Conservation (phyloP, 30 jellyfish, hydroid and myxozoan genomes). For the Sanderia malayensis region DNA sequence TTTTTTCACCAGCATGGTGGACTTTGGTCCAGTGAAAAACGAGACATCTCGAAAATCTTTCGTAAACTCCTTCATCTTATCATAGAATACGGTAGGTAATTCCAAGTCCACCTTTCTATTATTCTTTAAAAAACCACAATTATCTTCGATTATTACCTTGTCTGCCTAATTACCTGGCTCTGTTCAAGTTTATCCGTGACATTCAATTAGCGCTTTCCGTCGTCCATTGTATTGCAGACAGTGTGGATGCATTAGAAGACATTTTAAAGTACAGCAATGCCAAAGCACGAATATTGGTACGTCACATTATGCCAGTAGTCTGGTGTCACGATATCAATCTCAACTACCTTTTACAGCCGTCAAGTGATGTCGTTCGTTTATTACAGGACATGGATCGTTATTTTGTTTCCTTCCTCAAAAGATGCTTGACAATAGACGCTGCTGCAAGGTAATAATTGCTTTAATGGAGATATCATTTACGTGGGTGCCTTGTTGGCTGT, state of each 20-base stretch:
- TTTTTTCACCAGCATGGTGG: slow-evolving; percentile 42
- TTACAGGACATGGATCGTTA: slow-evolving; percentile 62
- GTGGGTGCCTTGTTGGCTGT: no score
- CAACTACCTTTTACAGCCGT: background rate
- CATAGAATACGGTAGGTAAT: slow-evolving; percentile 29
- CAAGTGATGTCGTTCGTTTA: background rate
- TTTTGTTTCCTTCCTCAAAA: slow-evolving; percentile 61
- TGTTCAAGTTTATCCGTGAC: no score
- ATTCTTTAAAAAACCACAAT: no score
- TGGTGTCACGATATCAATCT: no score
- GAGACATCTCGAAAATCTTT: slow-evolving; percentile 23
- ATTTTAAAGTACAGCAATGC: slow-evolving; percentile 43
- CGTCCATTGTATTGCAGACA: no score
- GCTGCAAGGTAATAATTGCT: slow-evolving; percentile 69
- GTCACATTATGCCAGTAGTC: slow-evolving; percentile 2
- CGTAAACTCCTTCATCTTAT: slow-evolving; percentile 20
- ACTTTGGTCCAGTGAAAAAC: slow-evolving; percentile 59
- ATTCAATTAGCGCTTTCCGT: no score
- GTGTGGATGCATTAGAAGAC: slow-evolving; percentile 35
- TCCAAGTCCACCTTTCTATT: background rate
- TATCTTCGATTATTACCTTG: no score
- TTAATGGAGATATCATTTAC: no score
- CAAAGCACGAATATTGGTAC: slow-evolving; percentile 20
- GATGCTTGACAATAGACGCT: slow-evolving; percentile 69
- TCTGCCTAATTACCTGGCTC: no score